Percentiles rank a stretch among this genome's conserved stretches.
These are phyloP conservation scores for Hylomyscus alleni DNA, from an alignment of 2,797 vertebrate genomes.

Conservation along the genomic window DNA sequence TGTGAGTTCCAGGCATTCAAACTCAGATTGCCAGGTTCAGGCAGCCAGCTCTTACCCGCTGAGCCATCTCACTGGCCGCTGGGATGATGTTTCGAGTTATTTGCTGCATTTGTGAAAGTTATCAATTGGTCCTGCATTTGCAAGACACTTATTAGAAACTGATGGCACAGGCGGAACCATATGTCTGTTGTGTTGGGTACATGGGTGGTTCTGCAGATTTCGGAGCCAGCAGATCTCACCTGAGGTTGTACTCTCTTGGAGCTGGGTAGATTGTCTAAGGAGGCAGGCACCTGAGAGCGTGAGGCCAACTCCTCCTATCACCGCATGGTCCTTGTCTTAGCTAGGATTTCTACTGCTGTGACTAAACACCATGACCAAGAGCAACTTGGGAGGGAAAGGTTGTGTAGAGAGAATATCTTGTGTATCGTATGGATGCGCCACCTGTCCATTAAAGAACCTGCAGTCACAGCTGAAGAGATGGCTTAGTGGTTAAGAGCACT, in stretches of 20 bases:
- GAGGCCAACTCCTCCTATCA: not conserved
- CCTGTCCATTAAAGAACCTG: not conserved
- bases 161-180: not conserved
- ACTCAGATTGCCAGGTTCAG: not conserved
- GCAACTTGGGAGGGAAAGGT: not conserved
- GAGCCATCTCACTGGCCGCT: not conserved
- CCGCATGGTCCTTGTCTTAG: no score
- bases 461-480: not conserved
- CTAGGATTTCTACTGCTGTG: not conserved
- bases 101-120: not conserved
- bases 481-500: not conserved
- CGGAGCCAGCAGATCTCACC: not conserved
- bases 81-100: not conserved
- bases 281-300: not conserved
- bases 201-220: accelerated
- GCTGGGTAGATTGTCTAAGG: not conserved
- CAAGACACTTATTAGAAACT: not conserved
- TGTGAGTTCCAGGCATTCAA: not conserved
- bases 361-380: not conserved
- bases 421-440: not conserved
- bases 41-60: not conserved
- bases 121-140: not conserved
- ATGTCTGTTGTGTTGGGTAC: no score
- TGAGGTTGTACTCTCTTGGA: not conserved
- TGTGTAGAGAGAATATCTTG: not conserved